phyloP scores from a whole-genome alignment of 2,113 vertebrate genomes.

The Octodon degus region DNA sequence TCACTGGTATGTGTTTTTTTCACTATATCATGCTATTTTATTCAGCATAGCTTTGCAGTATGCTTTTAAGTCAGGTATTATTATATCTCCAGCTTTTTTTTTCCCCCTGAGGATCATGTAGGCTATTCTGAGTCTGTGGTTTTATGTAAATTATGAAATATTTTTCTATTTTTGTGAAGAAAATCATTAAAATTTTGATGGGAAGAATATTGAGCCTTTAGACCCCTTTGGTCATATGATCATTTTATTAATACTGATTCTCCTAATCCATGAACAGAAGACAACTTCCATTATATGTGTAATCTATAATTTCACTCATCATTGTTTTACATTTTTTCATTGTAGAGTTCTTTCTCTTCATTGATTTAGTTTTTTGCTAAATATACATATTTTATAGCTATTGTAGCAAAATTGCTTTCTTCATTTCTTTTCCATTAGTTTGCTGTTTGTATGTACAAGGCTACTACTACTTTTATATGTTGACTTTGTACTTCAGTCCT shows the following conservation, averaged over 20 bases:
- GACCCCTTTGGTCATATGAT: neutral
- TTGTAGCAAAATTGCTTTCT: neutral
- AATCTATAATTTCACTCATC: neutral
- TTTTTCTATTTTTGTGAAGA: neutral
- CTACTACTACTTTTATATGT: neutral
- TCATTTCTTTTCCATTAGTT: neutral
- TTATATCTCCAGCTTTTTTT: neutral
- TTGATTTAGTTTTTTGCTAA: neutral
- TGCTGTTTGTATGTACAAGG: neutral
- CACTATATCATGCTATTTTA: neutral
- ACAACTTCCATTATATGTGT: neutral
- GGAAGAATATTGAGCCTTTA: neutral
- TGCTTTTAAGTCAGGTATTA: neutral
- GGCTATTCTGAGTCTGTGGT: neutral
- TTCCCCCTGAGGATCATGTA: neutral
- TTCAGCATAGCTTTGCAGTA: neutral
- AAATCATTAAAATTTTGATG: neutral
- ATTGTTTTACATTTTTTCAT: neutral
- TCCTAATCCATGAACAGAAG: neutral
- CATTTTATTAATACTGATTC: neutral
- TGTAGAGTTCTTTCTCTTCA: neutral
- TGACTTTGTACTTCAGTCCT: neutral
- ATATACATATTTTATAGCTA: neutral
- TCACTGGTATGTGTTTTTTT: neutral
- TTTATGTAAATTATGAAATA: neutral